phyloP scores from a whole-genome alignment of 2,888 invertebrate species.

The Heliconius erato region DNA sequence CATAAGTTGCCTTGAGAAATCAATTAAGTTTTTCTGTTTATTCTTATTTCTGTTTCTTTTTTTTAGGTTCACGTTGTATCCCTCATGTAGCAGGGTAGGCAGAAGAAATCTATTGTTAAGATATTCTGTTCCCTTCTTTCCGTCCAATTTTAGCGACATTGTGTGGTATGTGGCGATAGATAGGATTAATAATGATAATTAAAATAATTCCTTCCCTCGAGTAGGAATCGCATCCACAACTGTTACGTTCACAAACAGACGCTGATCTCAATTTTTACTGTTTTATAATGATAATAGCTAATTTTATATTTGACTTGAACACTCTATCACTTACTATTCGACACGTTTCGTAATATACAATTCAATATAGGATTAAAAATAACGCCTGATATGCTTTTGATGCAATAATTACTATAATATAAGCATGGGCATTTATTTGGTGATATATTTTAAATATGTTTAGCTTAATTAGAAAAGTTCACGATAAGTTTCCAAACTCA shows the following conservation, averaged over 20 bases:
- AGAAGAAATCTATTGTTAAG: neutral
- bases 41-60: neutral
- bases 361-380: neutral
- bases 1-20: neutral
- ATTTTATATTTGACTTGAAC: neutral
- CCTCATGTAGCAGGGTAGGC: neutral
- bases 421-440: neutral
- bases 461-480: conserved; percentile 50
- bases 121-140: neutral
- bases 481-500: conserved; percentile 41
- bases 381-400: neutral
- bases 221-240: neutral
- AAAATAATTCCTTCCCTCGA: neutral
- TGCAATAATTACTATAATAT: neutral
- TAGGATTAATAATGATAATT: neutral
- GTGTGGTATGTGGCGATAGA: neutral
- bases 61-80: neutral
- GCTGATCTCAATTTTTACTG: too few species aligned
- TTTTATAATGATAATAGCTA: neutral
- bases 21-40: neutral
- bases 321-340: neutral
- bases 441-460: conserved; percentile 32
- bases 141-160: neutral
- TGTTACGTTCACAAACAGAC: neutral
- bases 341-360: neutral